These are phyloP conservation scores for Shargacucullia verbasci DNA, from an alignment of 2,888 invertebrate species.

Conservation along the genomic window DNA sequence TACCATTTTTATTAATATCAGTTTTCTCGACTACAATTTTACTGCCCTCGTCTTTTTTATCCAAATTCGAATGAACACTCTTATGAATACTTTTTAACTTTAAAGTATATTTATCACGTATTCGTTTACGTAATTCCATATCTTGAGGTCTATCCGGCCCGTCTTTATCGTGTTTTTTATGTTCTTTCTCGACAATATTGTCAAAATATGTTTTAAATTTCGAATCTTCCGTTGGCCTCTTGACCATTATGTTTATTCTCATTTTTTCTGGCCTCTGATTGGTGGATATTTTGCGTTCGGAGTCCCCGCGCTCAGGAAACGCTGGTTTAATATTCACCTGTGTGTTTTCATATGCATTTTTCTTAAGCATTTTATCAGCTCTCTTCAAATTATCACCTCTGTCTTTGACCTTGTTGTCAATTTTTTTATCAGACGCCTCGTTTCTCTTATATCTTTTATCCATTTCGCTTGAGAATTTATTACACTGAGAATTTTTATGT, in stretches of 20 bases:
- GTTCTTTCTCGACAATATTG: slow-evolving; percentile 30
- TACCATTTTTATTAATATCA: slow-evolving; percentile 6
- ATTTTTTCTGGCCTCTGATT: slow-evolving; percentile 16
- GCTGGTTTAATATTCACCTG: slow-evolving; percentile 13
- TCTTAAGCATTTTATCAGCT: slow-evolving; percentile 4
- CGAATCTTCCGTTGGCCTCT: slow-evolving; percentile 13
- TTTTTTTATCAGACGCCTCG: slow-evolving; percentile 47
- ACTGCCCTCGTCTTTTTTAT: slow-evolving; percentile 9
- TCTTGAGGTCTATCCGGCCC: neutral
- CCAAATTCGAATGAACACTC: slow-evolving; percentile 2
- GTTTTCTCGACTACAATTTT: neutral
- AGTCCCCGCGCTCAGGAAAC: slow-evolving; percentile 60
- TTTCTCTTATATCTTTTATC: slow-evolving; percentile 44
- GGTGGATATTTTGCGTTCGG: slow-evolving; percentile 11
- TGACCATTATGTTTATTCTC: slow-evolving; percentile 8
- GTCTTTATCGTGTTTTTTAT: slow-evolving; percentile 4
- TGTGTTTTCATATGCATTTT: slow-evolving; percentile 7
- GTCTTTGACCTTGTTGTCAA: slow-evolving; percentile 48
- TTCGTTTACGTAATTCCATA: slow-evolving; percentile 36
- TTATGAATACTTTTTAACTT: slow-evolving; percentile 29
- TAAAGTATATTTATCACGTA: slow-evolving; percentile 47
- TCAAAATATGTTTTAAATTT: slow-evolving; percentile 15
- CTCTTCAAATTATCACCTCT: slow-evolving; percentile 51
- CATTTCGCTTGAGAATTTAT: slow-evolving; percentile 43
- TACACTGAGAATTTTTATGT: slow-evolving; percentile 51